These are phyloP conservation scores for Papilio polyxenes DNA, from an alignment of 1,140 invertebrate genomes.

Conservation along the genomic window DNA sequence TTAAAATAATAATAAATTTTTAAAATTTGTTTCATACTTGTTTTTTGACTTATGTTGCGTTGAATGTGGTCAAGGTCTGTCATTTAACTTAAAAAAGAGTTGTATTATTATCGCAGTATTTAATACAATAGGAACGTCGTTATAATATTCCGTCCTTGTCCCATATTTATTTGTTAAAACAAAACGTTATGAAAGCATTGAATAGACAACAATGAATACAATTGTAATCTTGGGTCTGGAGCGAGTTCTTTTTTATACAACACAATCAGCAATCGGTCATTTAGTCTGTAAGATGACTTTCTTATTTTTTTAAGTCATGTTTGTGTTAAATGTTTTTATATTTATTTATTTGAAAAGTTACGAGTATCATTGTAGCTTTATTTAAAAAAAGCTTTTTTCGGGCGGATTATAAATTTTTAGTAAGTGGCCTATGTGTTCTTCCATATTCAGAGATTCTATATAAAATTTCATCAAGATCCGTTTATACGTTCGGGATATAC, in stretches of 20 bases:
- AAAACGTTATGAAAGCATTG: constrained; percentile 15
- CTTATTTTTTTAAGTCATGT: constrained; percentile 8
- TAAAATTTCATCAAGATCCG: too few relatives aligned
- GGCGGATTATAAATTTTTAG: too few relatives aligned
- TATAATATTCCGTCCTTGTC: constrained; percentile 29
- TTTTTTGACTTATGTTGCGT: neutral
- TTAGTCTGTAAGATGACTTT: constrained; percentile 8
- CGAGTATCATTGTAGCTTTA: too few relatives aligned
- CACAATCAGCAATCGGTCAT: constrained; percentile 27
- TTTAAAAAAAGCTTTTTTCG: too few relatives aligned
- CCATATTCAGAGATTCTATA: too few relatives aligned
- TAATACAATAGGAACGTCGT: constrained; percentile 9
- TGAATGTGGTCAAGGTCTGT: constrained; percentile 25
- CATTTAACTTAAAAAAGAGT: neutral
- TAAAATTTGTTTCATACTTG: neutral
- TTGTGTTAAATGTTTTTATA: neutral
- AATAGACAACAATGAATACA: constrained; percentile 33
- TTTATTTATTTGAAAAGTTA: too few relatives aligned
- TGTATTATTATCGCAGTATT: constrained; percentile 7
- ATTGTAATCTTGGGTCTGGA: constrained; percentile 30
- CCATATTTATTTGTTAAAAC: constrained; percentile 24
- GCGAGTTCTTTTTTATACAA: constrained; percentile 1
- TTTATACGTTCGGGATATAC: too few relatives aligned
- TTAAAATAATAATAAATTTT: neutral
- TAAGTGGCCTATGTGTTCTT: too few relatives aligned